Evolutionary conservation across 2,113 vertebrate species (phyloP), one percentile per base, ranked within the genome.

Genomic region (Anolis carolinensis): DNA sequence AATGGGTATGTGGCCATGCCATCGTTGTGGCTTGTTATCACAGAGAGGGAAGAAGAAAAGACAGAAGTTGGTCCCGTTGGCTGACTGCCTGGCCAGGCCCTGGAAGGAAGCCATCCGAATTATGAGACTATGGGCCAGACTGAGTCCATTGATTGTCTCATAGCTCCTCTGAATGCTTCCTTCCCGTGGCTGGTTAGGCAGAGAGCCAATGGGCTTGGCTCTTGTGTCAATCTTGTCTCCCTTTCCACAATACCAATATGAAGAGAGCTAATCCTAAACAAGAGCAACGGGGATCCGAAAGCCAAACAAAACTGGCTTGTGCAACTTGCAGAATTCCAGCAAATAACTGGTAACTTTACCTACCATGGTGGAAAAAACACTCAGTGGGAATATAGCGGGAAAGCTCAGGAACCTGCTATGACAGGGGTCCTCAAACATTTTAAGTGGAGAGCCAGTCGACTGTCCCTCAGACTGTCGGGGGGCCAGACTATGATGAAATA

Each of bases 321-420:
- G 55, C 65, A 30, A 27, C 30, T 73, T 85, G 70, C 72, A 67
- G 59, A 18, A 85, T 62, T 89, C 82, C 86, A 76, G 68, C 23
- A 39, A 72, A 44, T 88, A 65, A 27, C 44, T 59, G 18, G 18
- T 18, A 59, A 59, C 55, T 1, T 16, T 18, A 63, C 30, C 68
- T 74, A 48, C 27, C 86, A 52, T 81, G 73, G 13, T 25, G 2
- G 25, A 76, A 76, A 76, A 21, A 75, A 34, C 63, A 32, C 16
- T 21, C 48, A 67, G 67, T 70, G 62, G 11, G 10, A 34, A 63
- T 44, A 39, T 5, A 14, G 52, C 21, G 59, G 65, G 16, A 73
- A 59, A 59, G 30, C 30, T 67, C 5, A 44, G 39, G 39, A 44
- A 44, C 39, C 39, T 44, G 39, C 39, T 44, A 44, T 6, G 23